Percentiles rank a stretch among this genome's conserved stretches.
These are phyloP conservation scores for Nibea albiflora DNA, from an alignment of 2,113 vertebrate species.

Conservation along the genomic window DNA sequence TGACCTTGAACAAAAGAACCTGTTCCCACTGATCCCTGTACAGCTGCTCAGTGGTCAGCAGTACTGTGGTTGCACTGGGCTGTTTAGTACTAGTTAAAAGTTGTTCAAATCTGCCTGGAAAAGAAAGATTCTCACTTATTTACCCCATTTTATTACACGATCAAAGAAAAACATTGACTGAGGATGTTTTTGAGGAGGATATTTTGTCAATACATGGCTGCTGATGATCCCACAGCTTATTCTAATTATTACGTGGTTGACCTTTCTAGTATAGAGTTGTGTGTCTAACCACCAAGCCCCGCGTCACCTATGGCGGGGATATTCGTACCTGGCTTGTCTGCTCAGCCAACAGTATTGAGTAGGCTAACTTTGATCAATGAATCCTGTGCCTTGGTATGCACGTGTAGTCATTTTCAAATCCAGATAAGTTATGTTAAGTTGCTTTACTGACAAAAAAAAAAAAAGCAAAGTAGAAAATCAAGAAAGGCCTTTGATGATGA, in stretches of 20 bases:
- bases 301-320: slow-evolving; percentile 21
- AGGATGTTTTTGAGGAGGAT: slow-evolving; percentile 17
- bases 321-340: slow-evolving; percentile 32
- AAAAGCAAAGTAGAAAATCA: not conserved
- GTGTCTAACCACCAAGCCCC: slow-evolving; percentile 2
- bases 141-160: not conserved
- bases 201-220: slow-evolving; percentile 22
- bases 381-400: not conserved
- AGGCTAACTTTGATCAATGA: slow-evolving; percentile 31
- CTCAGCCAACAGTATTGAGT: slow-evolving; percentile 16
- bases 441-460: not conserved
- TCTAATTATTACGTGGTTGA: slow-evolving; percentile 46
- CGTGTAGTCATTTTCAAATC: slow-evolving; percentile 15
- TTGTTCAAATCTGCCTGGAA: not conserved
- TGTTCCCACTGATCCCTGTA: slow-evolving; percentile 3
- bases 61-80: not conserved
- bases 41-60: not conserved
- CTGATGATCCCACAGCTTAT: slow-evolving; percentile 19
- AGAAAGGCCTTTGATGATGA: not conserved
- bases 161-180: not conserved
- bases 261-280: slow-evolving; percentile 48
- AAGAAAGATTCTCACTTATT: not conserved
- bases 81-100: not conserved
- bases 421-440: slow-evolving; percentile 11
- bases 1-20: not conserved